Evolutionary conservation across 2,113 vertebrate species (phyloP), one percentile per base, ranked within the genome.

Genomic region (Australoheros scitulus): DNA sequence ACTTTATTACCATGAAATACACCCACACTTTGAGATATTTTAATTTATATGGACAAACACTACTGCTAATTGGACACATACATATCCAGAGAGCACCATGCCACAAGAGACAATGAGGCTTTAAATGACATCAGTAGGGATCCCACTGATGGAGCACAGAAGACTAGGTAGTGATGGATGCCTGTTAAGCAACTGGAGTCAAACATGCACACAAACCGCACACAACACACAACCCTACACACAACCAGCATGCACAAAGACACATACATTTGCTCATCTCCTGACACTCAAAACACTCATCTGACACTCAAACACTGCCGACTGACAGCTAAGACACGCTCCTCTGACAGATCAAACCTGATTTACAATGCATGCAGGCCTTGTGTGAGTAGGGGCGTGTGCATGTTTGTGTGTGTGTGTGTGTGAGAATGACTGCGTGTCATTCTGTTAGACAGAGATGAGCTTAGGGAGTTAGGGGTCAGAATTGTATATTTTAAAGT

Each of bases 291-390:
- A 88, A 91, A 91, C 92, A 84, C 72, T 90, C 82, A 84, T 91
- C 86, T 93, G 91, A 93, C 90, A 92, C 86, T 93, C 92, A 91
- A 87, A 88, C n/a, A 56, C 83, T n/a, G 78, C 60, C 61, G 26
- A 89, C 86, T 92, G 94, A 93, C 93, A 93, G 92, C 88, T 59
- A 75, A 88, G 92, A 93, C 89, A 90, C 58, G 24, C 92, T 91
- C 14, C 86, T 79, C 83, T 92, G 93, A 92, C 92, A 93, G 92
- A 94, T 94, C 92, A 92, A 90, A 91, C 90, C 89, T 92, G 92
- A 94, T 94, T 93, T 95, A 92, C 87, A 89, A 92, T 91, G 88
- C 88, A 72, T 79, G 61, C 47, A 4, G 80, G 81, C 26, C 10
- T n/a, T 47, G 41, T 88, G 70, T 34, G 74, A 34, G 63, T 47